Conservation (phyloP, 2,113 vertebrate genomes). For the Motacilla tschutschensis region DNA sequence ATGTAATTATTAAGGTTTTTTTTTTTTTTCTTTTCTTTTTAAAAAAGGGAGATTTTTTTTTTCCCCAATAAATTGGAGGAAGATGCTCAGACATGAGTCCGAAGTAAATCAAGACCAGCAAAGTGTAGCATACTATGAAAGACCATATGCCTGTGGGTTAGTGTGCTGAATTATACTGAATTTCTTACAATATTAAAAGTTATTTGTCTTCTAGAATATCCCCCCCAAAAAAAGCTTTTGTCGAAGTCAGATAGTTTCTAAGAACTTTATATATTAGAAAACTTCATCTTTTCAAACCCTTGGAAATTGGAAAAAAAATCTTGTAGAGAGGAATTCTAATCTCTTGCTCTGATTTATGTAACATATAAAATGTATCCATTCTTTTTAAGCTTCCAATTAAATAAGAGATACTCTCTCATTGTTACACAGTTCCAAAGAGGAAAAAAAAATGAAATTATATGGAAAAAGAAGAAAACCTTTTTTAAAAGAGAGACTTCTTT, state of each 20-base stretch:
- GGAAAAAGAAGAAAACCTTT: not conserved
- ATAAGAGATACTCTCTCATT: not conserved
- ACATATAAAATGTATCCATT: constrained; percentile 9
- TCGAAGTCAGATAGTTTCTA: not conserved
- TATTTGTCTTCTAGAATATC: not conserved
- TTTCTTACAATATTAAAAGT: not conserved
- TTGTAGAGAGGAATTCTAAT: not conserved
- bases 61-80: not conserved
- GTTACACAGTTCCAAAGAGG: not conserved
- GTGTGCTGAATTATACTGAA: not conserved
- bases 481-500: not conserved
- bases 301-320: not conserved
- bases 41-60: accelerated
- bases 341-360: constrained; percentile 26
- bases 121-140: not conserved
- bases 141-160: not conserved
- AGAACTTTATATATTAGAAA: not conserved
- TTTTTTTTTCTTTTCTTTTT: not conserved
- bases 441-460: not conserved
- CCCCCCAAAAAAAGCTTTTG: not conserved
- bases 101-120: not conserved
- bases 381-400: constrained; percentile 30
- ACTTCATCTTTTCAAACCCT: not conserved
- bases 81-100: not conserved
- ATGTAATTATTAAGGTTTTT: not conserved